phyloP scores from a whole-genome alignment of 2,113 vertebrate species.

The Tachysurus fulvidraco region DNA sequence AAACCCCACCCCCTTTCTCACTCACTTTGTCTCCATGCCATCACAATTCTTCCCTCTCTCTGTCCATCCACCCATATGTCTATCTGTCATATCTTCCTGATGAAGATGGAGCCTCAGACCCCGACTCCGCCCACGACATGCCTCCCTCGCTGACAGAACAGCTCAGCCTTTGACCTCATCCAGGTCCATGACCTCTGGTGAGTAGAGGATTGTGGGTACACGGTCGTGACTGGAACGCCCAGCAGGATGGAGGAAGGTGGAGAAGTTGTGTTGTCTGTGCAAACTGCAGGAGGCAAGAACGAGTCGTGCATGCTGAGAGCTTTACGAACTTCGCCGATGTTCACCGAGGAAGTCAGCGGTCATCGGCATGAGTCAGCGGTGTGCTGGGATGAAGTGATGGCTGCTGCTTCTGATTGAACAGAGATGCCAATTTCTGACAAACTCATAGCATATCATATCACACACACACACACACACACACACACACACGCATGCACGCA shows the following conservation, averaged over 20 bases:
- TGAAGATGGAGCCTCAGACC: conserved; percentile 48
- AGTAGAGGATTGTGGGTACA: conserved; percentile 29
- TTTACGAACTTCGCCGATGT: background rate
- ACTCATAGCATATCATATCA: conserved; percentile 1
- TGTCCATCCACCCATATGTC: conserved; percentile 2
- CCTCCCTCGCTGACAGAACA: conserved; percentile 20
- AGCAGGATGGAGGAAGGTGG: background rate
- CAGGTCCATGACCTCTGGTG: conserved; percentile 31
- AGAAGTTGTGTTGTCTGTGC: background rate
- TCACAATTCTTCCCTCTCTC: background rate
- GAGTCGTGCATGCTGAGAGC: background rate
- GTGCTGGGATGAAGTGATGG: background rate
- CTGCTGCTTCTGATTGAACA: background rate
- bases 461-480: conserved; percentile 7
- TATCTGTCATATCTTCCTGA: background rate
- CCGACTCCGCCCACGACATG: conserved; percentile 20
- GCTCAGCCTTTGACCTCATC: conserved; percentile 32
- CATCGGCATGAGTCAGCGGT: background rate
- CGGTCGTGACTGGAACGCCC: background rate
- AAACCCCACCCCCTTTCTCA: conserved; percentile 41
- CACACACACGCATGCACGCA: background rate
- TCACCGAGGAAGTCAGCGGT: background rate
- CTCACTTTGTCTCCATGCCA: conserved; percentile 18
- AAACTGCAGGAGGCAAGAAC: background rate
- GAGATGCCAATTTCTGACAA: conserved; percentile 8